Base-by-base conservation (phyloP, 2,113 vertebrate species). In the Nibea coibor region DNA sequence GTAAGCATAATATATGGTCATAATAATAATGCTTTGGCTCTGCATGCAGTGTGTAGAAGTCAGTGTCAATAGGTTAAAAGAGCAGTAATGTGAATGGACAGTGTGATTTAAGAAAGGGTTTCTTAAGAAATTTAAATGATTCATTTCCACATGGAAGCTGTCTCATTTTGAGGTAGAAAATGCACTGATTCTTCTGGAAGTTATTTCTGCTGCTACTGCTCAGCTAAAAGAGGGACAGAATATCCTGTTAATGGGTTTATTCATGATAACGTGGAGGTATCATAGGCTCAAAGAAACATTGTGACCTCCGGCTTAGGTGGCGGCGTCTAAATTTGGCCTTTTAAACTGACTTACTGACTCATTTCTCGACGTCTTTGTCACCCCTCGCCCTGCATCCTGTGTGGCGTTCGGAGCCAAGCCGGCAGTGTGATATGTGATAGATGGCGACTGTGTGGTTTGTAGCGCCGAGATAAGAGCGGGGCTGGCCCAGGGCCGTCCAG, bases 221-320 rank as follows among this genome's bases (percentile, higher is more conserved):
- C 75, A 66, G 58, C 81, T 19, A 45, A 50, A 50, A 75, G 14
- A 43, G 26, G 28, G 57, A 7, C 54, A 0, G 17, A 69, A 65
- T 67, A 75, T 57, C 45, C 53, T 43, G 1, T 59, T 75, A 80
- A 57, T 75, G 61, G 75, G 61, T 48, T 68, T 73, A 59, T 80
- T 82, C 75, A 43, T 6, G 8, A 43, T 69, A 59, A 63, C 43
- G 11, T 10, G 45, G 54, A 42, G 67, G 42, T 20, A 53, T 64
- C 28, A 28, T 19, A 67, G 20, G 64, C 51, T 86, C 28, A 66
- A 66, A 83, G 69, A 58, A 81, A 19, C 22, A 4, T 15, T 62
- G 26, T 82, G 59, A 79, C 61, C 75, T 31, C 24, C 70, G n/a
- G 24, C 76, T 79, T 71, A 31, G 22, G 2, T 77, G 42, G 63